Evolutionary conservation across 1,140 invertebrate genomes (phyloP).

Genomic region (Aleiodes sp.): DNA sequence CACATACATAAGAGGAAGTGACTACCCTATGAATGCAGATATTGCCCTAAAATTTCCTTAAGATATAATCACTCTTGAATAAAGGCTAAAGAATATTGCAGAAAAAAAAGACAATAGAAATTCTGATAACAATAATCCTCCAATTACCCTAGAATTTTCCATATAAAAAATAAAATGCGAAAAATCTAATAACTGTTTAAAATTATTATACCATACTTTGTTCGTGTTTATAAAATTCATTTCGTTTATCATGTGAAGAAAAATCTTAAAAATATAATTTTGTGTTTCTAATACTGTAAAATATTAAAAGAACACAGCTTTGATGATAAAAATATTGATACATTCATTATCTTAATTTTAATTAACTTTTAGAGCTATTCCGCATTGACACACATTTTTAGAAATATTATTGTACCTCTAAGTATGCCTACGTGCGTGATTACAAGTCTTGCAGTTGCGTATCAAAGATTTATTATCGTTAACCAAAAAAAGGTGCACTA

Average conservation of each 20-base stretch:
- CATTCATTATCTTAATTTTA: background rate
- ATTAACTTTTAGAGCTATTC: background rate
- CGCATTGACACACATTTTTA: background rate
- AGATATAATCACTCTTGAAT: background rate
- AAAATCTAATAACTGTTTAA: conserved; percentile 6
- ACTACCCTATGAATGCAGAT: conserved; percentile 26
- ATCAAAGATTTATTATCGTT: conserved; percentile 30
- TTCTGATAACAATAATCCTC: too few species aligned
- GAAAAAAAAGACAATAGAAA: background rate
- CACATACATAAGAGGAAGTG: conserved; percentile 28
- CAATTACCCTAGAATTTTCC: background rate
- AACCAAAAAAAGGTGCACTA: background rate
- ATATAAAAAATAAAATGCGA: background rate
- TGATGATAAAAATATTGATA: background rate
- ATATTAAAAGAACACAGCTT: background rate
- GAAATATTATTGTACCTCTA: conserved; percentile 1
- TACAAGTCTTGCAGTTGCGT: conserved; percentile 25
- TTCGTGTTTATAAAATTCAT: conserved; percentile 3
- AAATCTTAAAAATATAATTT: background rate
- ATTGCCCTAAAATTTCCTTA: conserved; percentile 18
- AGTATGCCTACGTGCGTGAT: conserved; percentile 17
- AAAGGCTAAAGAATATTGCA: background rate
- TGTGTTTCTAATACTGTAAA: background rate
- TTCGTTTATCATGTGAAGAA: conserved; percentile 7
- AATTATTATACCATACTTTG: background rate